phyloP scores from a whole-genome alignment of 37 sponge, comb jelly and placozoan species.

The Haliclona indistincta region DNA sequence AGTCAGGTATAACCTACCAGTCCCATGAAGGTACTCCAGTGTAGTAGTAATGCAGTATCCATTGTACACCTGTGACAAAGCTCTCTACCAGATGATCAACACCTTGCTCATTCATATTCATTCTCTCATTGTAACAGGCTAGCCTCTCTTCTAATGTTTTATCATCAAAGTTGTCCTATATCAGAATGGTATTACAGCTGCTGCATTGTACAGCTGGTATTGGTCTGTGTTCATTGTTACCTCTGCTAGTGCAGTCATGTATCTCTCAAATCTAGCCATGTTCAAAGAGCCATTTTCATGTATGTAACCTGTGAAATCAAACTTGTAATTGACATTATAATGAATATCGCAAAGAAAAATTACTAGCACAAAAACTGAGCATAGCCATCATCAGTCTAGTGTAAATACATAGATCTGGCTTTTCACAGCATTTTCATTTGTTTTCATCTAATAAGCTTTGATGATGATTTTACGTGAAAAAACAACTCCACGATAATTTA shows the following conservation, averaged over 20 bases:
- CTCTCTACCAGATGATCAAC: constrained; percentile 56
- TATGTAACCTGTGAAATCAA: constrained; percentile 72
- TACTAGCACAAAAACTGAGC: no score
- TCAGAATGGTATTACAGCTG: not conserved
- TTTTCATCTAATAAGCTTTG: no score
- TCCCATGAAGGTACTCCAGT: constrained; percentile 96
- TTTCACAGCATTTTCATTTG: no score
- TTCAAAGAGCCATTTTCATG: constrained; percentile 84
- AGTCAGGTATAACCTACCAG: constrained; percentile 65
- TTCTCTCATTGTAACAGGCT: constrained; percentile 64
- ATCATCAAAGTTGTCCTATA: constrained; percentile 21
- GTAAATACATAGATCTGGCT: no score
- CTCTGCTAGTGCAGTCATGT: constrained; percentile 73
- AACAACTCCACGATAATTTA: no score
- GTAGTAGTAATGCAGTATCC: constrained; percentile 97
- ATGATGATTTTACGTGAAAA: no score
- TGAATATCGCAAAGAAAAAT: no score
- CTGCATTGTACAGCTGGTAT: not conserved
- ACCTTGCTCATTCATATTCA: constrained; percentile 29
- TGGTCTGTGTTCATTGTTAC: constrained; percentile 10
- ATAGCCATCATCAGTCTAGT: no score
- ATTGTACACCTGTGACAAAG: constrained; percentile 86
- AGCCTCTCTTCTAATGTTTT: constrained; percentile 53
- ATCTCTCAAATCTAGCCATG: constrained; percentile 78
- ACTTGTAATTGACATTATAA: no score